Percentiles rank a stretch among this genome's conserved stretches.
phyloP scores from a whole-genome alignment of 2,797 vertebrate species.

The Mastacembelus armatus region DNA sequence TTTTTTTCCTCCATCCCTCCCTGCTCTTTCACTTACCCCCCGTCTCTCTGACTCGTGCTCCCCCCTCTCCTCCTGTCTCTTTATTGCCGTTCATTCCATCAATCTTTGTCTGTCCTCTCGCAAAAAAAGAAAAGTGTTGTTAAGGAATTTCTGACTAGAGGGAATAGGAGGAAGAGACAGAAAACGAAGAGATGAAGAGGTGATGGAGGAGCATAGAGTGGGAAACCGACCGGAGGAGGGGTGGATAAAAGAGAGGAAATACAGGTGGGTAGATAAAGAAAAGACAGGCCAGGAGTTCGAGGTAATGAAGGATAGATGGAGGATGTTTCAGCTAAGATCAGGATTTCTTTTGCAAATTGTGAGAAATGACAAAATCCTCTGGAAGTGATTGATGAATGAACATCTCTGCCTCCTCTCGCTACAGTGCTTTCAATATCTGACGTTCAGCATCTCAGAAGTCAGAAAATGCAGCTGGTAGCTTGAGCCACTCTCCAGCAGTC shows the following conservation, averaged over 20 bases:
- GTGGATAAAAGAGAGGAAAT: conserved; percentile 25
- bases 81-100: conserved; percentile 74
- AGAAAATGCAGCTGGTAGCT: conserved; percentile 31
- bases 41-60: no score
- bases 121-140: conserved; percentile 37
- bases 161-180: conserved; percentile 35
- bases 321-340: conserved; percentile 9
- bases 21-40: conserved; percentile 39
- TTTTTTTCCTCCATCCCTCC: conserved; percentile 34
- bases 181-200: conserved; percentile 28
- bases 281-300: conserved; percentile 9
- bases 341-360: conserved; percentile 45
- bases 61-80: conserved; percentile 66
- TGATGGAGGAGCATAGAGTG: conserved; percentile 13
- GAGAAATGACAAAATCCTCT: conserved; percentile 12
- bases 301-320: background rate
- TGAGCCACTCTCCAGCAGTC: conserved; percentile 25
- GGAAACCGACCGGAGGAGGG: conserved; percentile 32
- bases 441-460: conserved; percentile 27
- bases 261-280: conserved; percentile 50
- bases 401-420: background rate
- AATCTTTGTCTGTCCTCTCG: conserved; percentile 57
- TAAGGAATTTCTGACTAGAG: conserved; percentile 62
- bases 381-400: conserved; percentile 38
- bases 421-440: conserved; percentile 9